Evolutionary conservation across 1,140 invertebrate genomes (phyloP), one percentile per base, ranked within the genome.

Genomic region (Asobara japonica): DNA sequence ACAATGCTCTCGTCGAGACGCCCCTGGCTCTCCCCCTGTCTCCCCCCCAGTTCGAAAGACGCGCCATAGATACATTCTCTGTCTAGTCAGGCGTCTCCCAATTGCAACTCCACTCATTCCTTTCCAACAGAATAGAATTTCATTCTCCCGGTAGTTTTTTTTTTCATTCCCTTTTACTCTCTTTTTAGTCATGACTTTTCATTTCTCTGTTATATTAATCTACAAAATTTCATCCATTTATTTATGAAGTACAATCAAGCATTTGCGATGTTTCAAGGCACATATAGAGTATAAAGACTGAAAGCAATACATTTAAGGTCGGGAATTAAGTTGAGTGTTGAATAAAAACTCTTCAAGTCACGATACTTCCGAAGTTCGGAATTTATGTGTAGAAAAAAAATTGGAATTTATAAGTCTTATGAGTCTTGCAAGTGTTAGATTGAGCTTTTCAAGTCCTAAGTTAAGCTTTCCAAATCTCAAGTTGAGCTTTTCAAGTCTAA

Each of bases 81-180:
- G 60, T 65, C 67, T 69, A 69, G 67, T 69, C 67, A 71, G 61
- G 25, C 61, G 27, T 71, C 69, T 29, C 41, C 65, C 69, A 71
- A 71, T 70, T 71, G 60, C 60, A 61, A 71, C 61, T 71, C 60
- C 60, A 68, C 51, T 56, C 51, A 27, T 56, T 56, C 51, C 51
- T 56, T 25, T 27, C 11, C 1, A 22, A 22, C 51, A 56, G 51
- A 27, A 22, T 56, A 56, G 51, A 56, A 56, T 56, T 56, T 56
- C 11, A 56, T 56, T 27, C 13, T 56, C 36, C 27, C 10, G 16
- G 3, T 25, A 20, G 22, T 31, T 36, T 33, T 69, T 36, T 69
- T 22, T 30, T 31, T 61, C 18, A 11, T 31, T 27, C 27, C 4
- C 30, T 30, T 45, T 51, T 48, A 8, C 56, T 51, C 31, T 13